Conservation (phyloP, 2,797 vertebrate genomes). For the Amblyopsis hoosieri region DNA sequence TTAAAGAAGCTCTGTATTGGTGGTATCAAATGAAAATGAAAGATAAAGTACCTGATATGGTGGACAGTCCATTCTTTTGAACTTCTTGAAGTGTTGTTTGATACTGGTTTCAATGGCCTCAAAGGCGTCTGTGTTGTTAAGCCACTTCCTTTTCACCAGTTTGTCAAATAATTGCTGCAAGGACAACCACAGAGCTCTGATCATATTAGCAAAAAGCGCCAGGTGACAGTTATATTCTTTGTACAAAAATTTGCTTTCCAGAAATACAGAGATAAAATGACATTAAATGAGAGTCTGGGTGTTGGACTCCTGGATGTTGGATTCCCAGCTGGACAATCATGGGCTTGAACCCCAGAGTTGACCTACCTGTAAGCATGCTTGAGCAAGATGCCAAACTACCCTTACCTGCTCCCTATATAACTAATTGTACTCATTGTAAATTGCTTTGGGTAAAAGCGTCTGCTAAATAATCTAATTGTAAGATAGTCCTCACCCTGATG, state of each 20-base stretch:
- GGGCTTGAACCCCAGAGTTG: too few species aligned
- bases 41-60: constrained; percentile 84
- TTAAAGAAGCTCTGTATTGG: background rate
- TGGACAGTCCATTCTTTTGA: constrained; percentile 84
- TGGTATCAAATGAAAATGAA: background rate
- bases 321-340: too few species aligned
- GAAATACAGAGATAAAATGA: too few species aligned
- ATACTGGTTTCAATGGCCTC: constrained; percentile 85
- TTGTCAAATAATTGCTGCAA: constrained; percentile 88
- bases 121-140: constrained; percentile 85
- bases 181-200: constrained; percentile 3
- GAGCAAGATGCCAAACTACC: too few species aligned
- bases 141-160: constrained; percentile 89
- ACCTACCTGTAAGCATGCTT: too few species aligned
- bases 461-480: too few species aligned
- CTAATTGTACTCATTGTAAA: too few species aligned
- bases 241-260: too few species aligned
- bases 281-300: too few species aligned
- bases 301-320: too few species aligned
- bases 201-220: background rate
- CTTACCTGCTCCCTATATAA: too few species aligned
- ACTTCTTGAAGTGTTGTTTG: constrained; percentile 84
- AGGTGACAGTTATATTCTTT: background rate
- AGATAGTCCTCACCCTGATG: constrained; percentile 83
- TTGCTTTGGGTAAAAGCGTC: too few species aligned